Percentiles rank a stretch among this genome's conserved stretches.
phyloP scores from a whole-genome alignment of 2,113 vertebrate species.

The Anhinga rufa region DNA sequence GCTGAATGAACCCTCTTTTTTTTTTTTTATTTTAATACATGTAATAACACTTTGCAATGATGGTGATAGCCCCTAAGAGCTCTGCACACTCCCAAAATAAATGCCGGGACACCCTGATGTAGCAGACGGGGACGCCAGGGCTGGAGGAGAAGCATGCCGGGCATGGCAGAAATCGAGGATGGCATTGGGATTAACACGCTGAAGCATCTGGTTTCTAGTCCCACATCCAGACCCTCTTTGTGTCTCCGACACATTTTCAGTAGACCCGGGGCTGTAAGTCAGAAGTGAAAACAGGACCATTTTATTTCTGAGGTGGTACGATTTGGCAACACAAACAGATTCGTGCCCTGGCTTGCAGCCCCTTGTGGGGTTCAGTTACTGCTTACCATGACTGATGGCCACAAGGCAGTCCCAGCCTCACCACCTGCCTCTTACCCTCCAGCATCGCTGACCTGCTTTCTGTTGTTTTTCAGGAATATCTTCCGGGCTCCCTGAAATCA shows the following conservation, averaged over 20 bases:
- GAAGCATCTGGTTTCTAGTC: neutral
- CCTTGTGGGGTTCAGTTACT: neutral
- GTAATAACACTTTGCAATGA: neutral
- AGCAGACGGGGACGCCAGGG: neutral
- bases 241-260: neutral
- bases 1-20: neutral
- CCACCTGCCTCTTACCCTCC: neutral
- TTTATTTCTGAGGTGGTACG: neutral
- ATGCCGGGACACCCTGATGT: neutral
- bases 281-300: neutral
- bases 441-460: neutral
- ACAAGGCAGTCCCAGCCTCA: neutral
- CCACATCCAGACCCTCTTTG: neutral
- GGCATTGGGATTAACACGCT: rapidly evolving
- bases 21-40: neutral
- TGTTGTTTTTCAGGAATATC: slow-evolving; percentile 82
- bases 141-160: neutral
- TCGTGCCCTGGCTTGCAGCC: neutral
- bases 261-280: neutral
- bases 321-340: neutral
- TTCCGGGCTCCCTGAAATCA: slow-evolving; percentile 87
- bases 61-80: neutral
- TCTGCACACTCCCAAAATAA: neutral
- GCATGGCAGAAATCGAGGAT: neutral
- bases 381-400: neutral